Base-by-base conservation (phyloP, 1,140 invertebrate genomes). In the Bombus fervidus region DNA sequence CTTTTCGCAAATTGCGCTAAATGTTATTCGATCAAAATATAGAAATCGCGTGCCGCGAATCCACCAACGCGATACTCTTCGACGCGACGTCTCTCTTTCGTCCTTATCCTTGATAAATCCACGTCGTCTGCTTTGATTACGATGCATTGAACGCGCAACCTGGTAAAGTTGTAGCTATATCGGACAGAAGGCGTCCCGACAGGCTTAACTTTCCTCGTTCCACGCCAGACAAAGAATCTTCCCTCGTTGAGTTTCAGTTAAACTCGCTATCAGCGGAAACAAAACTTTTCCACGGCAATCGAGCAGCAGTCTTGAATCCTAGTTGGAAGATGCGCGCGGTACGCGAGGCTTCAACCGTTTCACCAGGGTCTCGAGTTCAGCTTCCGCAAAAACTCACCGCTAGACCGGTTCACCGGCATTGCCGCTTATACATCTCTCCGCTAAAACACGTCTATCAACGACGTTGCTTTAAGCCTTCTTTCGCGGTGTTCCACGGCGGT, bases 371-470 rank as follows among this genome's bases (percentile, higher is more conserved):
- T 34, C 41, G 37, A 83, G 75, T 13, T 12, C 31, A 76, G 73
- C 78, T 76, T 84, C 22, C 59, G 86, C 86, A 89, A 89, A 89
- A 89, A 89, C 86, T 89, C 47, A 82, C 88, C 78, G 83, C 64
- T 75, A 82, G 86, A 89, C 88, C 88, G 88, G 88, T 89, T 87
- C 83, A 75, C 74, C 69, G 72, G 43, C 72, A 47, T 81, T 71
- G 31, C 43, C 80, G 80, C 47, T 18, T 53, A 53, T 53, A 53
- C 15, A 53, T 53, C 47, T 22, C 47, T 53, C 18, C 18, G 18
- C 47, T 22, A 53, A 53, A 53, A 18, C 47, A 8, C 47, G 47
- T 53, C 66, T 59, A 39, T 31, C 73, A 53, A 53, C 85, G 31
- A 34, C 73, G 34, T 62, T 59, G 84, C 37, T 74, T 39, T 57